These are phyloP conservation scores for Crossocerus cetratus DNA, from an alignment of 2,888 invertebrate genomes.

Conservation along the genomic window DNA sequence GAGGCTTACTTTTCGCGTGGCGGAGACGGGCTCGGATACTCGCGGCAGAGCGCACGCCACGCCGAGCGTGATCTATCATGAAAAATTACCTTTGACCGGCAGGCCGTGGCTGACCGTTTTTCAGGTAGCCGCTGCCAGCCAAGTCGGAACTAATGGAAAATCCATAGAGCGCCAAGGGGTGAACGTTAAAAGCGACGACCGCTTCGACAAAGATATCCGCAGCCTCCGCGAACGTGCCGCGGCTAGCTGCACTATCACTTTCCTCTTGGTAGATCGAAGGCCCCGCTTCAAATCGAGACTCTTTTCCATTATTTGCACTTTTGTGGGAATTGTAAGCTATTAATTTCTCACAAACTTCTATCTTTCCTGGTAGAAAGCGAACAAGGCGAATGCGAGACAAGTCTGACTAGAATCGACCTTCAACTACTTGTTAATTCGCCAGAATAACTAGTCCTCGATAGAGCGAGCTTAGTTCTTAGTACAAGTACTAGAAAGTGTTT, in stretches of 20 bases:
- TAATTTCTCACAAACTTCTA: no score
- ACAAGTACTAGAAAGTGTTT: slow-evolving; percentile 44
- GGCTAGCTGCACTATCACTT: no score
- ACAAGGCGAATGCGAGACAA: no score
- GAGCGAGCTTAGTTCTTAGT: not conserved
- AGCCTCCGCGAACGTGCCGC: no score
- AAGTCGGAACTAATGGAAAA: slow-evolving; percentile 69
- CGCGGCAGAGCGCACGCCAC: slow-evolving; percentile 61
- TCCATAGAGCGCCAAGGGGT: slow-evolving; percentile 69
- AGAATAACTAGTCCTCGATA: no score
- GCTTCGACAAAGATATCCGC: not conserved
- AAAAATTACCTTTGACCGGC: slow-evolving; percentile 77
- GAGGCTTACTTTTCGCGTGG: slow-evolving; percentile 71
- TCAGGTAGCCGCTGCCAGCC: slow-evolving; percentile 62
- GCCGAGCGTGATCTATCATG: slow-evolving; percentile 75
- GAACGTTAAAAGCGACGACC: slow-evolving; percentile 68
- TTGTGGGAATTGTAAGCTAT: no score
- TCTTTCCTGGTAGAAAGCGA: no score
- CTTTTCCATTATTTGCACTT: no score
- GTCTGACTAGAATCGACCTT: no score
- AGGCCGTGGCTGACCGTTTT: slow-evolving; percentile 62
- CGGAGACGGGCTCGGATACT: slow-evolving; percentile 52
- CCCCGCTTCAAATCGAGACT: no score
- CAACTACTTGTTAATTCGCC: not conserved
- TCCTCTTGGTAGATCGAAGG: no score